These are phyloP conservation scores for Cryptoblepharus egeriae DNA, from an alignment of 2,797 vertebrate genomes.

Conservation along the genomic window DNA sequence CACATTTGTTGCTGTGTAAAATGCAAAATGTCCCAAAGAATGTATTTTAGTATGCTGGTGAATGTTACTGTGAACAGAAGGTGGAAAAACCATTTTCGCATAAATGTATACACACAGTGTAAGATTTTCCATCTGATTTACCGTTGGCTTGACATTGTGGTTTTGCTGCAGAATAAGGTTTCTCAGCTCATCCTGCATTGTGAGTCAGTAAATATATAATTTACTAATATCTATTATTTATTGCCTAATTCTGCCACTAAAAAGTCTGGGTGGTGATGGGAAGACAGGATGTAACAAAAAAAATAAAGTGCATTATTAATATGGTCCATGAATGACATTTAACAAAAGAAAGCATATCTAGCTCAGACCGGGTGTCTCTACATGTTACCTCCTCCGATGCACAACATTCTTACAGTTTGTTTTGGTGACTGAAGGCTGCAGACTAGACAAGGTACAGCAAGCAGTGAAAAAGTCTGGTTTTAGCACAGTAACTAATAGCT, in stretches of 20 bases:
- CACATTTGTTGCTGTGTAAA: neutral
- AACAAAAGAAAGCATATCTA: neutral
- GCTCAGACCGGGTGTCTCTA: neutral
- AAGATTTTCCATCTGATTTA: neutral
- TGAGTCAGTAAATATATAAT: conserved; percentile 64
- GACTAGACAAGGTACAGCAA: neutral
- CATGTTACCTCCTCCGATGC: neutral
- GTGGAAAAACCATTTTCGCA: neutral
- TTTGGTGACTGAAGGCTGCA: neutral
- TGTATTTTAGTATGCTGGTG: neutral
- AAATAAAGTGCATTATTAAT: conserved; percentile 3
- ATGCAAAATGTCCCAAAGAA: neutral
- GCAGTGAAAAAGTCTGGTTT: neutral
- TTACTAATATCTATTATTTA: conserved; percentile 69
- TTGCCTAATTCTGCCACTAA: conserved; percentile 35
- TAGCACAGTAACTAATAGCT: neutral
- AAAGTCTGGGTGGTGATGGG: conserved; percentile 17
- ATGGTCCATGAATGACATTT: neutral
- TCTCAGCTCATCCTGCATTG: neutral
- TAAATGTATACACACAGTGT: conserved; percentile 5
- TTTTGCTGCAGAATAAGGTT: neutral
- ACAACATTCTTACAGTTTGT: neutral
- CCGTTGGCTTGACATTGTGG: neutral
- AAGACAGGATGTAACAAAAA: neutral
- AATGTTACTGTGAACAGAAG: neutral